Evolutionary conservation across 2,797 vertebrate species (phyloP).

Genomic region (Vireo griseus): DNA sequence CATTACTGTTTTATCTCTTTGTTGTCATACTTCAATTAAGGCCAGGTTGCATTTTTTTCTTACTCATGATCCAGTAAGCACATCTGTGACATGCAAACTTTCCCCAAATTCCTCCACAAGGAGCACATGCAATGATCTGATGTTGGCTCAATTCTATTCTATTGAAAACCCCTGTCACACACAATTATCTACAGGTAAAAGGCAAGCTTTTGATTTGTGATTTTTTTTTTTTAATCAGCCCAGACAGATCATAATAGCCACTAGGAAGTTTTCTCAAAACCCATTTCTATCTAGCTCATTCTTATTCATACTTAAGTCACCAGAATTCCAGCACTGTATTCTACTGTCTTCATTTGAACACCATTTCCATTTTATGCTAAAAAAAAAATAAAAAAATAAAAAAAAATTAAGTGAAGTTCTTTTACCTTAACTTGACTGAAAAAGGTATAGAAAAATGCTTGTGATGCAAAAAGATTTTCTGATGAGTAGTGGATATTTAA

Average conservation of each 20-base stretch:
- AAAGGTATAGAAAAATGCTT: not conserved
- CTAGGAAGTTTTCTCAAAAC: not conserved
- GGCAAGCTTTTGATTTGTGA: not conserved
- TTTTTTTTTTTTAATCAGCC: not conserved
- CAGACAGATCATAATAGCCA: not conserved
- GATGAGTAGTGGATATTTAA: not conserved
- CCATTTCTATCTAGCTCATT: not conserved
- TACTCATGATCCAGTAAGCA: not conserved
- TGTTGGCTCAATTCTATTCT: not conserved
- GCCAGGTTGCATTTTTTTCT: not conserved
- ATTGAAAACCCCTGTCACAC: not conserved
- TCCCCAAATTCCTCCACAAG: not conserved
- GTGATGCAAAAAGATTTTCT: not conserved
- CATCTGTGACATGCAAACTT: rapidly evolving
- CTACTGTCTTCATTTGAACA: not conserved
- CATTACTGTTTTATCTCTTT: rapidly evolving
- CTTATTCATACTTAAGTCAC: not conserved
- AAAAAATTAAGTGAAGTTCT: not conserved
- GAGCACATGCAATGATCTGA: not conserved
- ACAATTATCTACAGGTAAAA: not conserved
- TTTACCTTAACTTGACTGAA: not conserved
- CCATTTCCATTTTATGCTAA: not conserved
- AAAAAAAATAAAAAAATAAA: too few species aligned
- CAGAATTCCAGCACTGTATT: not conserved
- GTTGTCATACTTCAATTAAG: not conserved